phyloP scores from a whole-genome alignment of 1,140 invertebrate species.

The Drosophila willistoni region DNA sequence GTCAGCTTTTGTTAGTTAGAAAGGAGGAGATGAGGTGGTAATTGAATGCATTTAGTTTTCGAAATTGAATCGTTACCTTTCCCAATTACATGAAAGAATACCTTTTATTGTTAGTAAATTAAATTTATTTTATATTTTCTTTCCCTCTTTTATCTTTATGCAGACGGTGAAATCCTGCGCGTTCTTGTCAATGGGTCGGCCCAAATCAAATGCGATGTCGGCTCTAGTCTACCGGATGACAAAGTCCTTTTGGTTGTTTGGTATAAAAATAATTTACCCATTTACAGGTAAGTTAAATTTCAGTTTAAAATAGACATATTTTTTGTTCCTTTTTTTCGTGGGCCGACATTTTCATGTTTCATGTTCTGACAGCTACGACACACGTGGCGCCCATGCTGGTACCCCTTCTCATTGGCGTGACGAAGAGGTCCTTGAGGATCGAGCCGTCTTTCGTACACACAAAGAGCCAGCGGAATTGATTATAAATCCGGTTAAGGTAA shows the following conservation, averaged over 20 bases:
- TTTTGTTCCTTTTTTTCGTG: neutral
- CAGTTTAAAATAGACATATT: neutral
- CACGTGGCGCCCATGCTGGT: constrained; percentile 82
- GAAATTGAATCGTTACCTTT: neutral
- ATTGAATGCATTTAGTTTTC: constrained; percentile 29
- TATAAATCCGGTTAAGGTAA: constrained; percentile 82
- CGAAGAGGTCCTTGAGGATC: constrained; percentile 84
- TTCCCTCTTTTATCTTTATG: constrained; percentile 21
- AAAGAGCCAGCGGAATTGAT: constrained; percentile 85
- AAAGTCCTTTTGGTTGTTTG: constrained; percentile 85
- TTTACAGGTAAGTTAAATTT: constrained; percentile 84
- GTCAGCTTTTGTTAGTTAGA: constrained; percentile 29
- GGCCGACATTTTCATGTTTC: constrained; percentile 19
- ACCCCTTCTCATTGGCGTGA: constrained; percentile 84
- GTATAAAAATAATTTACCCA: constrained; percentile 86
- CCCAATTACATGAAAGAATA: constrained; percentile 19
- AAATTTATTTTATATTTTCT: constrained; percentile 30
- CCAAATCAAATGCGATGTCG: constrained; percentile 85
- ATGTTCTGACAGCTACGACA: constrained; percentile 82
- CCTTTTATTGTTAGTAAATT: constrained; percentile 22
- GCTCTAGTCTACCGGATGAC: constrained; percentile 84
- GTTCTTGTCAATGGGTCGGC: constrained; percentile 84
- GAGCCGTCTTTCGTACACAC: constrained; percentile 84
- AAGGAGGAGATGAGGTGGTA: constrained; percentile 1
- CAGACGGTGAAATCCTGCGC: constrained; percentile 80